phyloP scores from a whole-genome alignment of 2,113 vertebrate genomes.

The Protobothrops mucrosquamatus region DNA sequence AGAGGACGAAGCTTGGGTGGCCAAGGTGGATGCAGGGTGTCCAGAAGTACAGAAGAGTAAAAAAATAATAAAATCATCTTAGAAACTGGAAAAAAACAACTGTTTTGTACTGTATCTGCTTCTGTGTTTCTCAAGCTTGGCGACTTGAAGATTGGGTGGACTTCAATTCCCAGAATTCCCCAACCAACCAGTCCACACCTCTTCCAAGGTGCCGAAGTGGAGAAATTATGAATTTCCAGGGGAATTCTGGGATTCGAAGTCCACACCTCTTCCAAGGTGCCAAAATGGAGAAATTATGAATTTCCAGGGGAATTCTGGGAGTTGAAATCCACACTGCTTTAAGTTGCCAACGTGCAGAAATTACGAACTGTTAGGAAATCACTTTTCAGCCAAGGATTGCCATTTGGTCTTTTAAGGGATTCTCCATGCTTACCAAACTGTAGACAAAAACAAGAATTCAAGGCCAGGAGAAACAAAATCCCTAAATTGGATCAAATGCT shows the following conservation, averaged over 20 bases:
- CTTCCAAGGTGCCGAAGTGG: no score
- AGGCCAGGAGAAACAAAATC: not conserved
- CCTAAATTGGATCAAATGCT: not conserved
- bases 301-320: not conserved
- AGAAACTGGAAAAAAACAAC: not conserved
- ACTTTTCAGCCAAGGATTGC: not conserved
- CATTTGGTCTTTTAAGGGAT: not conserved
- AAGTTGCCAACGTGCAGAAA: no score
- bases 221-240: no score
- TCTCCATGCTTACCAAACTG: not conserved
- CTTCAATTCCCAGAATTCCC: not conserved
- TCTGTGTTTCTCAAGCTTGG: not conserved
- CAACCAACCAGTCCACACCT: not conserved
- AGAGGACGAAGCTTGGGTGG: not conserved
- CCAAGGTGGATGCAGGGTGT: not conserved
- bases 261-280: no score
- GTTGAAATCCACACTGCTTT: not conserved
- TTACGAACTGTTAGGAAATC: not conserved
- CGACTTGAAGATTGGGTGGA: not conserved
- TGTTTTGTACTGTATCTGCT: not conserved
- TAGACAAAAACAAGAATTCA: not conserved
- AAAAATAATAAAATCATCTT: not conserved
- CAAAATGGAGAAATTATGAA: no score
- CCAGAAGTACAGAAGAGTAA: not conserved
- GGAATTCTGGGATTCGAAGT: no score